Evolutionary conservation across 2,888 invertebrate genomes (phyloP), one percentile per base, ranked within the genome.

Genomic region (Tipula confusa): DNA sequence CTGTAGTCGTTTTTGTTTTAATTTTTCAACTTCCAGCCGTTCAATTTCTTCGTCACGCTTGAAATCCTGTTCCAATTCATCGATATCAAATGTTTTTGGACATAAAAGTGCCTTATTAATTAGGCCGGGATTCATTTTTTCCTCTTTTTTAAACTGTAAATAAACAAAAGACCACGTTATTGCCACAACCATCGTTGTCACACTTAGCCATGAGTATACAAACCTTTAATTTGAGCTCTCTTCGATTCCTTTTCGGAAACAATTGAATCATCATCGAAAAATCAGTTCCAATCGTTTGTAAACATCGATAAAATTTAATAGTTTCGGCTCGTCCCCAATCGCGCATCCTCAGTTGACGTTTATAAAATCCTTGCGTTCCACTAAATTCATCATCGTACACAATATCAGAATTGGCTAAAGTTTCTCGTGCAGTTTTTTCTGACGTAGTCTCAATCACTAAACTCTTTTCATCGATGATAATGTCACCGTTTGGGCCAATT

Each of bases 251-350:
- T 79, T 93, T 93, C 0, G 96, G 94, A 90, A 98, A 97, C 79
- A 96, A 90, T 83, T 93, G 92, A 84, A 93, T 92, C 96, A 98
- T 98, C 83, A 97, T 90, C 4, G 96, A 93, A 89, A 98, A 98
- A 91, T 98, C 98, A 0, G 98, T 97, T 0, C 98, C 98, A 83
- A 98, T 92, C 7, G 94, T 94, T 86, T 95, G 96, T 9, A 98
- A 90, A 0, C 97, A 97, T 86, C 95, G 93, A 90, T 97, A 98
- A 90, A 98, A 98, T 85, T 95, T 94, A n/a, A 96, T 90, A 0
- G 97, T 98, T 87, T 98, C 97, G 84, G 92, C 91, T 38, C 93
- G 91, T 7, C 90, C 89, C 97, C 97, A 97, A 79, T 95, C 94
- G 83, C 93, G 93, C 0, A 94, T 92, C 81, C 94, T 92, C 85